Evolutionary conservation across 2,888 invertebrate species (phyloP), one percentile per base, ranked within the genome.

Genomic region (Agrotis segetum): DNA sequence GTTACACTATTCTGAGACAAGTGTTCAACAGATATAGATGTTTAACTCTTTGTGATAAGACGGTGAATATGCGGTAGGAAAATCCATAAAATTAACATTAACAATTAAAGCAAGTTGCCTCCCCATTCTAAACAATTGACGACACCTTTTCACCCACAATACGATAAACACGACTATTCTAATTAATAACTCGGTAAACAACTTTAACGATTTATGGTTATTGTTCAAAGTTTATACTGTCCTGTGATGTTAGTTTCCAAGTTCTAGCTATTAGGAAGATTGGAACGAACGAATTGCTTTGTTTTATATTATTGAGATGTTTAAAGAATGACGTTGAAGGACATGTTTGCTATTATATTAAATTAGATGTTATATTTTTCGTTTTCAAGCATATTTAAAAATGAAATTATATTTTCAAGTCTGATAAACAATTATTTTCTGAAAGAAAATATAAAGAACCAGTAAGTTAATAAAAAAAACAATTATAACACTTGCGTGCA

Each of bases 191-290:
- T 19, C 19, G 55, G 71, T 67, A 70, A 58, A 60, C 66, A 75
- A 82, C 66, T 82, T 82, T 64, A 61, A 73, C 71, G 79, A 85
- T 83, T 79, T 71, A 86, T 81, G 81, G 78, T 76, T 79, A 81
- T 77, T 76, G 81, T 80, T 64, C 46, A 61, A 82, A 83, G 71
- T 86, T 86, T 84, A 70, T 78, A 79, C 64, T 78, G 69, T 81
- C 53, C 58, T 62, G n/a, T 71, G 65, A 72, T 71, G 64, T 59
- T 49, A 70, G 62, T 61, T 77, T 17, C 70, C 29, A 44, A 44
- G 65, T 64, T 55, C 40, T 63, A 11, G 67, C 62, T 66, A 71
- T 74, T 75, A 71, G 14, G 14, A 56, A 50, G 16, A 34, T 34
- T 61, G 46, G 14, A 58, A 65, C 19, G 70, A 55, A 34, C 4